A percentile compares a stretch with the other conserved stretches of the same genome.
Evolutionary conservation across 2,888 invertebrate genomes (phyloP).

Genomic region (Palloptera scutellata): DNA sequence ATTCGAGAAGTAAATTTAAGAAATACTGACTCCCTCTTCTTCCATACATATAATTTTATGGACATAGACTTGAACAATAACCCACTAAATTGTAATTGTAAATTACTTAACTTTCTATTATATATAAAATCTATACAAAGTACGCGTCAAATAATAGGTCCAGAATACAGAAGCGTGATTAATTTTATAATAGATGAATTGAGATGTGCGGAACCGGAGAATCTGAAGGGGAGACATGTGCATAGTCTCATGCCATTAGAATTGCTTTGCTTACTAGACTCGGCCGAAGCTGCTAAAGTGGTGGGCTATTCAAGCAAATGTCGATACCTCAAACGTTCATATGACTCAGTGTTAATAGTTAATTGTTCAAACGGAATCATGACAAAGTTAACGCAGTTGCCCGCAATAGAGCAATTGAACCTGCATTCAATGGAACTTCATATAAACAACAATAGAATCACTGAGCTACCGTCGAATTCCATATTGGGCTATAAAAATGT

Average conservation of each 20-base stretch:
- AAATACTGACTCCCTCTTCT: constrained; percentile 49
- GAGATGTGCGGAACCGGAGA: constrained; percentile 61
- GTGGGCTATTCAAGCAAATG: constrained; percentile 67
- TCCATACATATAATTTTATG: constrained; percentile 47
- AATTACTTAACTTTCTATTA: constrained; percentile 66
- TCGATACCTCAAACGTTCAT: constrained; percentile 65
- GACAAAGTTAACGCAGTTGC: constrained; percentile 63
- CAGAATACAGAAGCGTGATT: constrained; percentile 58
- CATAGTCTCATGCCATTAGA: constrained; percentile 61
- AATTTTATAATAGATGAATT: constrained; percentile 63
- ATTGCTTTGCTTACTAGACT: constrained; percentile 65
- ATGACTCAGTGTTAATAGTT: constrained; percentile 65
- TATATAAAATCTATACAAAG: constrained; percentile 55
- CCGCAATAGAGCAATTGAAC: constrained; percentile 46
- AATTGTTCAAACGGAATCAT: constrained; percentile 68
- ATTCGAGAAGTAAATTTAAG: constrained; percentile 65
- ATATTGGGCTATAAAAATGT: constrained; percentile 65
- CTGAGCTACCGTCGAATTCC: constrained; percentile 55
- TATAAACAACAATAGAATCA: constrained; percentile 63
- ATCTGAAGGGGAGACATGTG: constrained; percentile 42
- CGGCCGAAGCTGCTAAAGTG: constrained; percentile 43
- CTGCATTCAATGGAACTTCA: constrained; percentile 64
- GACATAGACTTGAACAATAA: constrained; percentile 67
- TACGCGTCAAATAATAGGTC: constrained; percentile 60
- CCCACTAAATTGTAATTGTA: constrained; percentile 72